Conservation (phyloP, 2,113 vertebrate species). For the Daboia siamensis region DNA sequence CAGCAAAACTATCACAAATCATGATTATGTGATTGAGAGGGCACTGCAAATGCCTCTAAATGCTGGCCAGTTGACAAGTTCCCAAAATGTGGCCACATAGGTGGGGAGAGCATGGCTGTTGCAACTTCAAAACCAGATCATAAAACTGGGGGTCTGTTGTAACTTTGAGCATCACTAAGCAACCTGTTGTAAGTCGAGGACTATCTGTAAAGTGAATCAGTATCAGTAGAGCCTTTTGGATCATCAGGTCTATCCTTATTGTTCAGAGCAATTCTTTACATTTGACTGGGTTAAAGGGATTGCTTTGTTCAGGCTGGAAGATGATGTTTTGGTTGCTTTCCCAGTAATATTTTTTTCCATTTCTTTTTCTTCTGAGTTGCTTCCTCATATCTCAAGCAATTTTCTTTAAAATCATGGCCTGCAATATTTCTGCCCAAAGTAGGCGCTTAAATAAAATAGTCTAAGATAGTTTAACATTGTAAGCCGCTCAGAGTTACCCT, state of each 20-base stretch:
- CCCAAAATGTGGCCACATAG: background rate
- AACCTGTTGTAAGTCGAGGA: background rate
- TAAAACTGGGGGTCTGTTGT: background rate
- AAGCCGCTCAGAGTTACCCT: background rate
- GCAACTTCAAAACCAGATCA: background rate
- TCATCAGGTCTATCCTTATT: background rate
- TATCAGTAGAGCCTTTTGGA: background rate
- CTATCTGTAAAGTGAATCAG: background rate
- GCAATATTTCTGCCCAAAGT: background rate
- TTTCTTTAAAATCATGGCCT: background rate
- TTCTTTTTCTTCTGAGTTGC: background rate
- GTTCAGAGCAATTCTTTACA: background rate
- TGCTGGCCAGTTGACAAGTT: background rate
- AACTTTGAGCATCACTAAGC: background rate
- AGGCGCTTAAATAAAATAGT: background rate
- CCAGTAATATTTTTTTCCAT: background rate
- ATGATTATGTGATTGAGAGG: background rate
- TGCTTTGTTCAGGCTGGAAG: background rate
- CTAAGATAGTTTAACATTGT: background rate
- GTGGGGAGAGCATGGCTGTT: background rate
- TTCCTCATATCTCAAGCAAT: background rate
- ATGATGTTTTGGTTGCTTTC: constrained; percentile 1
- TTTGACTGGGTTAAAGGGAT: background rate
- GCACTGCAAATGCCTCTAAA: background rate
- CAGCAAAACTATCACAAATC: background rate